Percentiles rank a stretch among this genome's conserved stretches.
These are phyloP conservation scores for Mobula birostris DNA, from an alignment of 2,113 vertebrate species.

Conservation along the genomic window DNA sequence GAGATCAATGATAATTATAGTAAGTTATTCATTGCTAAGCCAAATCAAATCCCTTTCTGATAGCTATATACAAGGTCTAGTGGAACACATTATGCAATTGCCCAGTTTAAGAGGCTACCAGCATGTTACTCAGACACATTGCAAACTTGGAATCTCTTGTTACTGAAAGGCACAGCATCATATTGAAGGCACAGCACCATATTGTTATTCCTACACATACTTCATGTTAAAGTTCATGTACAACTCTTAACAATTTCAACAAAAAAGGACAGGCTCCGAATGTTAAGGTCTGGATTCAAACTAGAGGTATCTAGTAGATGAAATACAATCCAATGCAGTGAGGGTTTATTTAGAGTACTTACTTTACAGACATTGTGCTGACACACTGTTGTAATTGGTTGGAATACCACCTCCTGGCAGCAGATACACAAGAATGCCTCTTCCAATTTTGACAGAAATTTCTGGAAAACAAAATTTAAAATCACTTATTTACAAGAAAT, in stretches of 20 bases:
- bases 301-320: not conserved
- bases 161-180: not conserved
- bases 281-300: no score
- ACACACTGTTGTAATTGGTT: conserved; percentile 84
- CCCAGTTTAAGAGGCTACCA: not conserved
- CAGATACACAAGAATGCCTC: conserved; percentile 91
- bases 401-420: conserved; percentile 90
- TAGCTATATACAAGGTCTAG: not conserved
- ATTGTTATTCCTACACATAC: not conserved
- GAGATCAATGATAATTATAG: not conserved
- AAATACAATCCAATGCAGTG: not conserved
- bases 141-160: not conserved
- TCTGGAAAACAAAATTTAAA: conserved; percentile 54
- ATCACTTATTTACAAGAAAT: not conserved
- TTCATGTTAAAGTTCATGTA: no score
- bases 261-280: no score
- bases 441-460: conserved; percentile 84
- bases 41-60: not conserved
- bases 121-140: not conserved
- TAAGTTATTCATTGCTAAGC: not conserved
- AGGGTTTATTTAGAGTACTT: conserved; percentile 41
- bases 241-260: no score
- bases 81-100: not conserved
- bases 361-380: conserved; percentile 96
- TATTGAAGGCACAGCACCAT: not conserved